A percentile compares a stretch with the other conserved stretches of the same genome.
phyloP scores from a whole-genome alignment of 2,797 vertebrate genomes.

The Pseudotriccus pelzelni region DNA sequence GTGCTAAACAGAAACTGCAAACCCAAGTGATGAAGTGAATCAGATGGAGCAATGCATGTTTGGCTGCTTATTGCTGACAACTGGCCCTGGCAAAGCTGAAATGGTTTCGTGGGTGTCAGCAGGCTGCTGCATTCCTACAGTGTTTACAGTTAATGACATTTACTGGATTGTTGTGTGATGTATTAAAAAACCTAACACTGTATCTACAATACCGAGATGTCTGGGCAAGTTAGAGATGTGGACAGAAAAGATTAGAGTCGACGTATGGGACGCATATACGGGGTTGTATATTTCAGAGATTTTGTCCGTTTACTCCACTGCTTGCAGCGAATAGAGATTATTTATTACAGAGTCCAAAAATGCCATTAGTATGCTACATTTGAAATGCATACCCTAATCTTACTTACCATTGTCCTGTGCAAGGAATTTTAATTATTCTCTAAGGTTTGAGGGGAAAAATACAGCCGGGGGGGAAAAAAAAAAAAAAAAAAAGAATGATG shows the following conservation, averaged over 20 bases:
- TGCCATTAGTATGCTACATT: background rate
- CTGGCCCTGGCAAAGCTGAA: background rate
- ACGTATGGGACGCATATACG: background rate
- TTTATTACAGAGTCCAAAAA: background rate
- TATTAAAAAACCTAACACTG: background rate
- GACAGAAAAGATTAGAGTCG: background rate
- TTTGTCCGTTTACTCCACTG: background rate
- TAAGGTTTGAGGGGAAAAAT: background rate
- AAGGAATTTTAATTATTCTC: constrained; percentile 30
- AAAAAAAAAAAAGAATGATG: background rate
- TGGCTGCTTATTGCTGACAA: background rate
- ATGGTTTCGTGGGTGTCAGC: background rate
- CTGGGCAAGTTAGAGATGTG: background rate
- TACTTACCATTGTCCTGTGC: background rate
- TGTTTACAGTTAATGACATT: background rate
- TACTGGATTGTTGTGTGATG: background rate
- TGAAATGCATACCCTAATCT: background rate
- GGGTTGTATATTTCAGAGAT: background rate
- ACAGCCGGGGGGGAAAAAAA: fast-evolving
- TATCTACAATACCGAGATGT: background rate
- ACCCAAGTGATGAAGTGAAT: background rate
- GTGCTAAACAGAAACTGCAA: background rate
- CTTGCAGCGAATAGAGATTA: background rate
- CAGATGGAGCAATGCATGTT: background rate
- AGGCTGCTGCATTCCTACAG: background rate